Base-by-base conservation (phyloP, 2,888 invertebrate species). In the Fabriciana adippe region DNA sequence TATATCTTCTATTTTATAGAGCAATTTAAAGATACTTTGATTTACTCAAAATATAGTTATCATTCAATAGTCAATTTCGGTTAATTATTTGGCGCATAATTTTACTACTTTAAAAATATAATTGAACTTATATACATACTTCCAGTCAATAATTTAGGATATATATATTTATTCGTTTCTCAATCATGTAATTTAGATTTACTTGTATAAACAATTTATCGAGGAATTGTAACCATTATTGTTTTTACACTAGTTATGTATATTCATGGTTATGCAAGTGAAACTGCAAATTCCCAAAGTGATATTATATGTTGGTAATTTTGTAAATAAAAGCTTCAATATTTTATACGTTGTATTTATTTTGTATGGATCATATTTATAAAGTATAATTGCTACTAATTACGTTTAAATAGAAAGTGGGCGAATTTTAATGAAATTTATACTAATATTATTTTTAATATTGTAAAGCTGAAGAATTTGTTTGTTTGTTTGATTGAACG, bases 321-420 rank as follows among this genome's bases (percentile, higher is more conserved):
- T 92, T 92, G 91, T 91, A 92, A 92, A 92, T 92, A 92, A 92
- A 92, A 90, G 92, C 92, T 92, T 92, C 92, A 84, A 91, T 89
- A 91, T 91, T 92, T 90, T 87, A 85, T 76, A 71, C 78, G 73
- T 80, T 84, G 78, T 73, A 74, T 79, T 82, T 74, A 62, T 71
- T 70, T 72, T 57, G 8, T n/a, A 8, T 15, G 13, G 6, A 21
- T 57, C 41, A 21, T 8, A 57, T 26, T 26, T 4, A 26, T 26
- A 26, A 41, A 41, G 11, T 41, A 41, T 41, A 41, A 41, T 41
- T 8, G 6, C 31, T 6, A 35, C 6, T 35, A 35, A 35, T 35
- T 35, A 35, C 8, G 35, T 35, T 35, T 35, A 35, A 1, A 6
- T 35, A n/a, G n/a, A n/a, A 1, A 35, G 35, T 35, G 35, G 35